Evolutionary conservation across 1,140 invertebrate species (phyloP), one percentile per base, ranked within the genome.

Genomic region (Musca vetustissima): DNA sequence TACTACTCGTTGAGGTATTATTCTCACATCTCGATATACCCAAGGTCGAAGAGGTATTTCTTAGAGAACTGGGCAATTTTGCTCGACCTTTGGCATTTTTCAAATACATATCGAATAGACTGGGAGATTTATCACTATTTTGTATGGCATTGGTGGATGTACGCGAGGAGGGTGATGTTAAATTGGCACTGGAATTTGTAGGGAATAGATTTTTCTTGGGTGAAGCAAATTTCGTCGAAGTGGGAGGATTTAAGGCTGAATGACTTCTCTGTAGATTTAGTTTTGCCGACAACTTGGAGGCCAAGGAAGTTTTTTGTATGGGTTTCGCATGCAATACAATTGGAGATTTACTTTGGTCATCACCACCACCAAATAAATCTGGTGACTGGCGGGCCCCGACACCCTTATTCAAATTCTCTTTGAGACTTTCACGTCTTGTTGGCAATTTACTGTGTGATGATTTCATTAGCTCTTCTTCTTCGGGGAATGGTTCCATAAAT

Each of bases 51-150:
- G 64, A 43, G 32, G n/a, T 61, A 61, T 43, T 61, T 17, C n/a
- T 19, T n/a, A 61, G 36, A 13, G 57, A 1, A 64, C 61, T 66
- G 64, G 59, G 71, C 73, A 32, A 64, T 36, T 4, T 66, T 22
- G 73, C 78, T 13, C 69, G 73, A n/a, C 76, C 78, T 13, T 75
- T 69, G 61, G 71, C 73, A 28, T 73, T 69, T 8, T 76, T 70
- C 4, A 80, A 64, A 48, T 78, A 80, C 24, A 74, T 70, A 66
- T 79, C 76, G 22, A 76, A 79, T n/a, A 80, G 72, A 64, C 75
- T 79, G 2, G 78, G 78, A 0, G 78, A 80, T 17, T 72, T 76
- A 14, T 77, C 74, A 21, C 55, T n/a, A n/a, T n/a, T 64, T 8
- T 1, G 32, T 68, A 15, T 43, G 28, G 9, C 69, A 61, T 9